Evolutionary conservation across 2,797 vertebrate species (phyloP).

Genomic region (Scyliorhinus canicula): DNA sequence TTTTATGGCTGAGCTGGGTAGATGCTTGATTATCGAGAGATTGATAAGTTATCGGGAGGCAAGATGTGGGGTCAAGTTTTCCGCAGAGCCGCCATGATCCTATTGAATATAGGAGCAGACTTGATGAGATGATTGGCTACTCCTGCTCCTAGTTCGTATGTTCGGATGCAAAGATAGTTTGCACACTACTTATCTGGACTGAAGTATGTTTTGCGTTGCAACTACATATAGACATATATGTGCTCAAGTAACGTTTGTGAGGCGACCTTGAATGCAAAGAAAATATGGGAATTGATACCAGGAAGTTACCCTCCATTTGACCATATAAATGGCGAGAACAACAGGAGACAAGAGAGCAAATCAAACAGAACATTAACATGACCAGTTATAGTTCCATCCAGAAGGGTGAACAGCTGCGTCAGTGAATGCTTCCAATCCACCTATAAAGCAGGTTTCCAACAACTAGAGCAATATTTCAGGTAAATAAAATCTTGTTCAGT

Average conservation of each 20-base stretch:
- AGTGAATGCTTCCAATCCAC: not conserved
- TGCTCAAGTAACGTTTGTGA: too few species aligned
- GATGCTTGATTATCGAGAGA: too few species aligned
- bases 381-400: not conserved
- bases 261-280: not conserved
- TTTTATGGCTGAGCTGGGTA: too few species aligned
- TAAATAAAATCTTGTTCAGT: not conserved
- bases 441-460: not conserved
- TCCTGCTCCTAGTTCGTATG: too few species aligned
- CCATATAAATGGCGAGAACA: not conserved
- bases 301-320: not conserved
- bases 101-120: too few species aligned
- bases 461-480: not conserved
- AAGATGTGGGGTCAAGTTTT: too few species aligned
- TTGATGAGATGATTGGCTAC: too few species aligned
- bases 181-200: not conserved
- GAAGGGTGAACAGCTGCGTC: not conserved
- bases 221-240: too few species aligned
- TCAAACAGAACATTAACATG: not conserved
- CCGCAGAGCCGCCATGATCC: too few species aligned
- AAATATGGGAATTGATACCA: not conserved
- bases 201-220: not conserved
- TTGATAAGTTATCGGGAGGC: too few species aligned
- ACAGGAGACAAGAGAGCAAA: not conserved
- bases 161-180: not conserved